A percentile compares a stretch with the other conserved stretches of the same genome.
Conservation (phyloP, 2,113 vertebrate species). For the human region GRCh38 chr3:137300501-137301000, state of each 20-base stretch:
- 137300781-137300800: not conserved
- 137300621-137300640: not conserved
- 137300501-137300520: not conserved
- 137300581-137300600: not conserved
- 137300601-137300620: conserved; percentile 41
- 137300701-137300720: not conserved
- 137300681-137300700: not conserved
- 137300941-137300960: not conserved
- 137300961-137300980: conserved; percentile 22
- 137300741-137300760: conserved; percentile 4
- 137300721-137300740: conserved; percentile 27
- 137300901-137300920: not conserved
- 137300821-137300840: not conserved
- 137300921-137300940: not conserved
- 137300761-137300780: not conserved
- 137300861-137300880: not conserved
- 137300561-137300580: not conserved
- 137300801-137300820: not conserved
- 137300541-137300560: not conserved
- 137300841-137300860: not conserved
- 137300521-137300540: not conserved
- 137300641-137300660: conserved; percentile 50
- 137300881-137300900: not conserved
- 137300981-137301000: not conserved
- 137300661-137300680: conserved; percentile 34